Percentiles rank a stretch among this genome's conserved stretches.
Conservation (phyloP, 92 coral and sea anemone species). For the Virgularia gustaviana region DNA sequence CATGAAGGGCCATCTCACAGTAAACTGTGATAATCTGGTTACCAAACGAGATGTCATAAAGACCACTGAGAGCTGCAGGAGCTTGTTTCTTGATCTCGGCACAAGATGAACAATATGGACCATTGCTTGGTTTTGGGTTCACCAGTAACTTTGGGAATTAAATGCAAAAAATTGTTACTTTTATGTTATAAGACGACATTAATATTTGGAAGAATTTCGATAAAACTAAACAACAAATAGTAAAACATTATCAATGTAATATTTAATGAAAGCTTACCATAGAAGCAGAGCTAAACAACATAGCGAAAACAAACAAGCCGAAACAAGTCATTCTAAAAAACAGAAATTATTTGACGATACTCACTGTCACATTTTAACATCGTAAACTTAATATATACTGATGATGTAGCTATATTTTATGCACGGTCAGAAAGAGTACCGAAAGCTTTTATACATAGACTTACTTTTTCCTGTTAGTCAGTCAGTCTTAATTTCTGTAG, state of each 20-base stretch:
- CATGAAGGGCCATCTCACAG: conserved; percentile 53
- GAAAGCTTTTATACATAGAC: background rate
- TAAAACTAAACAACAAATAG: background rate
- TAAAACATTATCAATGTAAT: too few relatives aligned
- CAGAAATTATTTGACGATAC: too few relatives aligned
- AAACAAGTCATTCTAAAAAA: background rate
- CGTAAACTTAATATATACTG: background rate
- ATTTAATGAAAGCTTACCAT: background rate
- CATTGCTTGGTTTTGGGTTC: too few relatives aligned
- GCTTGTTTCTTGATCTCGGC: background rate
- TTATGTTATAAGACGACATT: background rate
- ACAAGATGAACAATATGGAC: conserved; percentile 7
- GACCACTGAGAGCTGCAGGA: conserved; percentile 42
- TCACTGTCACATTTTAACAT: background rate
- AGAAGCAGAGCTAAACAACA: background rate
- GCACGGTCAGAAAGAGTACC: background rate
- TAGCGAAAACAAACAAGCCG: background rate
- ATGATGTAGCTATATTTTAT: too few relatives aligned
- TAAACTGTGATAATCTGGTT: conserved; percentile 30
- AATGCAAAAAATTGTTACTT: background rate
- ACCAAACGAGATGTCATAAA: conserved; percentile 23
- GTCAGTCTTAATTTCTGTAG: too few relatives aligned
- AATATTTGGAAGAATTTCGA: background rate
- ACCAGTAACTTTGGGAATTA: too few relatives aligned
- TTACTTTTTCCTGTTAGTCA: background rate